These are phyloP conservation scores for Drosophila conformis DNA, from an alignment of 2,888 invertebrate species.

Conservation along the genomic window DNA sequence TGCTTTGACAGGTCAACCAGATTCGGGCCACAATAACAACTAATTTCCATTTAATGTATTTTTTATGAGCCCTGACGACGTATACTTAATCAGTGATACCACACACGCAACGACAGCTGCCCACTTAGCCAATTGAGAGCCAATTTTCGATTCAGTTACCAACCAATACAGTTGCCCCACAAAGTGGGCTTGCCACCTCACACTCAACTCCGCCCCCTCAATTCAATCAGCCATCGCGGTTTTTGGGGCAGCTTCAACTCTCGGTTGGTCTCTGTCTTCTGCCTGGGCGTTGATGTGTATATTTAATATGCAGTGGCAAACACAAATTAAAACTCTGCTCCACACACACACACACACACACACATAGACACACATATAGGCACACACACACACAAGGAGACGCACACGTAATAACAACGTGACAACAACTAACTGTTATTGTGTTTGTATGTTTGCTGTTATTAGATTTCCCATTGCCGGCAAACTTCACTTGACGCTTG, in stretches of 20 bases:
- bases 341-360: slow-evolving; percentile 23
- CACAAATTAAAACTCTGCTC: slow-evolving; percentile 70
- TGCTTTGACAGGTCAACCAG: slow-evolving; percentile 23
- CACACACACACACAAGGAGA: not conserved
- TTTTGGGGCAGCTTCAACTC: slow-evolving; percentile 2
- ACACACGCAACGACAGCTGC: slow-evolving; percentile 1
- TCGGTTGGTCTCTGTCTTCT: slow-evolving; percentile 5
- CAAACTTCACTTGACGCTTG: slow-evolving; percentile 60
- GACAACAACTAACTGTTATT: slow-evolving; percentile 57
- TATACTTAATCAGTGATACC: slow-evolving; percentile 44
- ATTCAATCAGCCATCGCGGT: slow-evolving; percentile 49
- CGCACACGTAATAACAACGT: slow-evolving; percentile 29
- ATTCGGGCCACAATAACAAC: slow-evolving; percentile 24
- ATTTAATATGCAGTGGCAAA: slow-evolving; percentile 71
- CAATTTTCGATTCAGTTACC: slow-evolving; percentile 31
- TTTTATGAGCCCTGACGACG: slow-evolving; percentile 44
- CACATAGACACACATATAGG: slow-evolving; percentile 15
- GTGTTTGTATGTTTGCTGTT: slow-evolving; percentile 53
- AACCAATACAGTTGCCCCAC: slow-evolving; percentile 32
- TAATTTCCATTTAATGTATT: slow-evolving; percentile 47
- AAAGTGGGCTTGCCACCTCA: slow-evolving; percentile 25
- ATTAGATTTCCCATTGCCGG: slow-evolving; percentile 68
- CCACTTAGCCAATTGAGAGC: slow-evolving; percentile 35
- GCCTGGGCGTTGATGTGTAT: slow-evolving; percentile 33
- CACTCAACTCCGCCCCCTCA: slow-evolving; percentile 36